Conservation (phyloP, 2,797 vertebrate species). For the Sorex maritimensis region DNA sequence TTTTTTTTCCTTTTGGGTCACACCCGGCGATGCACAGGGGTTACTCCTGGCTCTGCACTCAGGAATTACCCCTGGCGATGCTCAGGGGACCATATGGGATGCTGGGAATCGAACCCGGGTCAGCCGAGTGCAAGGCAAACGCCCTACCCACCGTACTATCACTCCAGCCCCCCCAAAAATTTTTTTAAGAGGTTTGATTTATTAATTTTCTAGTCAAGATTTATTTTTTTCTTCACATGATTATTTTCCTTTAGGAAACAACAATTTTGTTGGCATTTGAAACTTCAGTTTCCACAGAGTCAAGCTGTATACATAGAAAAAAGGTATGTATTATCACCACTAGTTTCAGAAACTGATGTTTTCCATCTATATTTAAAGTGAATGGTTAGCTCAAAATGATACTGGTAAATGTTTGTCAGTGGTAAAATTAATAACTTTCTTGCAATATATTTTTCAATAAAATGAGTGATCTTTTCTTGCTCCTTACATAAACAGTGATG, state of each 20-base stretch:
- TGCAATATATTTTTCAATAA: not conserved
- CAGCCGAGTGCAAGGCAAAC: too few species aligned
- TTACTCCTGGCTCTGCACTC: too few species aligned
- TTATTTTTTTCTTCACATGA: conserved; percentile 52
- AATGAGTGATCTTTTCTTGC: not conserved
- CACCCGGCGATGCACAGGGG: too few species aligned
- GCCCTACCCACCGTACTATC: too few species aligned
- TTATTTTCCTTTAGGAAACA: conserved; percentile 92
- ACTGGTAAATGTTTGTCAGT: not conserved
- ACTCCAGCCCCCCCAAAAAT: too few species aligned
- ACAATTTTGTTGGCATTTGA: conserved; percentile 96
- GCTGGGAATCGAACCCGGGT: too few species aligned
- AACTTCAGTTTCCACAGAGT: conserved; percentile 96
- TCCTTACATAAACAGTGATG: not conserved
- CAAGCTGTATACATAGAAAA: conserved; percentile 93
- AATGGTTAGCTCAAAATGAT: conserved; percentile 19
- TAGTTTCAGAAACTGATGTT: conserved; percentile 22
- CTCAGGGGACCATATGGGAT: too few species aligned
- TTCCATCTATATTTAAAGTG: conserved; percentile 40
- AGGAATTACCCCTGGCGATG: too few species aligned
- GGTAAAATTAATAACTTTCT: not conserved
- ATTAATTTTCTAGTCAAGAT: not conserved
- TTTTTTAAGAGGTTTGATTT: conserved; percentile 30
- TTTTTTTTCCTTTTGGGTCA: too few species aligned
- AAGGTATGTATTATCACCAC: conserved; percentile 90